Percentiles rank a stretch among this genome's conserved stretches.
These are phyloP conservation scores for Drosophila incognita DNA, from an alignment of 2,888 invertebrate species.

Conservation along the genomic window DNA sequence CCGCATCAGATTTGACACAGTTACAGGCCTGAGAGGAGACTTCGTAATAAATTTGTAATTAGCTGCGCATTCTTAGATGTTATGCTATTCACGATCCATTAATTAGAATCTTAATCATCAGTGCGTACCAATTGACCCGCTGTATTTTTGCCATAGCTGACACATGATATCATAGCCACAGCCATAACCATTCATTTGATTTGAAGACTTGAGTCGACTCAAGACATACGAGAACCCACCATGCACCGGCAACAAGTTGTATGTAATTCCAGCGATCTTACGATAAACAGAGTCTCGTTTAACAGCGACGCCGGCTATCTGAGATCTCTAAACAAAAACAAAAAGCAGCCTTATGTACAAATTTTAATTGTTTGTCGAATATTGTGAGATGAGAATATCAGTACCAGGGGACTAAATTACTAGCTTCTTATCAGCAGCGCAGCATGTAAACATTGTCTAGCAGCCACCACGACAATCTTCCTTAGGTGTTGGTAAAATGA, in stretches of 20 bases:
- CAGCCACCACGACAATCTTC: conserved; percentile 35
- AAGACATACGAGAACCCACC: conserved; percentile 8
- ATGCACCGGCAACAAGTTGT: conserved; percentile 8
- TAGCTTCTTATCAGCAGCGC: conserved; percentile 55
- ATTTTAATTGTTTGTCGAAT: conserved; percentile 28
- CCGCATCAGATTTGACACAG: conserved; percentile 2
- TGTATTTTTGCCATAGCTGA: conserved; percentile 28
- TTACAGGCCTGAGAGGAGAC: not conserved
- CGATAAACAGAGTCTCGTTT: conserved; percentile 34
- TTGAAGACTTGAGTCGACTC: conserved; percentile 3
- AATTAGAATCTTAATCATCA: conserved; percentile 41
- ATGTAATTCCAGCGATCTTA: conserved; percentile 31
- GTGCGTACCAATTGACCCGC: conserved; percentile 35
- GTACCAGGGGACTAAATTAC: not conserved
- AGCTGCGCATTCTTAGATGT: conserved; percentile 12
- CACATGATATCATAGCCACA: conserved; percentile 46
- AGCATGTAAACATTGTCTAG: conserved; percentile 54
- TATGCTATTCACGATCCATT: conserved; percentile 23
- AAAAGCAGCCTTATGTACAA: not conserved
- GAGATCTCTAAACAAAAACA: conserved; percentile 39
- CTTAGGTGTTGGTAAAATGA: conserved; percentile 39
- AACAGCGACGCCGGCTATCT: conserved; percentile 23
- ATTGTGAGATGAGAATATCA: not conserved
- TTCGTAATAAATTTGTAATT: conserved; percentile 2
- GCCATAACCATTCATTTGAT: conserved; percentile 16